Conservation (phyloP, 2,888 invertebrate species). For the Thelaira solivaga region DNA sequence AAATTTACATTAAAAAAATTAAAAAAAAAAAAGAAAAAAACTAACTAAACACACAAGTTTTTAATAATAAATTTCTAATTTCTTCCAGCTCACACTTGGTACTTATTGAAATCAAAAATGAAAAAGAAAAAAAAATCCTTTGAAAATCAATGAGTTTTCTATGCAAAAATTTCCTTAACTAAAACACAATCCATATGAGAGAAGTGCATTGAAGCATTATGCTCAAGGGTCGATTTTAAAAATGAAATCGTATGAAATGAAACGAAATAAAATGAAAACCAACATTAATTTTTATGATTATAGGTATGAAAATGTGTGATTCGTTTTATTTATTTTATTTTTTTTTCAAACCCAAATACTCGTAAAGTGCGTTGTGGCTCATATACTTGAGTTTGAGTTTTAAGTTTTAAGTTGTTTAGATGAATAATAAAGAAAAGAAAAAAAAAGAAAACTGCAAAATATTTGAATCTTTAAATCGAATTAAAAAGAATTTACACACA, state of each 20-base stretch:
- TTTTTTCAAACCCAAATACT: not conserved
- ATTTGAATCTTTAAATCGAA: slow-evolving; percentile 52
- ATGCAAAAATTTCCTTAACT: slow-evolving; percentile 30
- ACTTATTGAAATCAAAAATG: not conserved
- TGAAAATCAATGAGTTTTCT: slow-evolving; percentile 46
- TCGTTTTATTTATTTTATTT: slow-evolving; percentile 31
- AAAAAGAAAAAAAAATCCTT: not conserved
- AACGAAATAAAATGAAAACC: slow-evolving; percentile 51
- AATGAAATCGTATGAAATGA: slow-evolving; percentile 21
- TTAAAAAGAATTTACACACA: slow-evolving; percentile 51
- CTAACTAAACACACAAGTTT: slow-evolving; percentile 13
- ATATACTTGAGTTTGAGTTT: slow-evolving; percentile 8
- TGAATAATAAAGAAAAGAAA: not conserved
- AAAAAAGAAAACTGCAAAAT: not conserved
- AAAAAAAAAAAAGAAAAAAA: not conserved
- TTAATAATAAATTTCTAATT: slow-evolving; percentile 40
- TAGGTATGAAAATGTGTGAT: slow-evolving; percentile 41
- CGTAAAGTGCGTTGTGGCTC: slow-evolving; percentile 34
- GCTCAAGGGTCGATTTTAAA: slow-evolving; percentile 56
- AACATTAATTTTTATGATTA: slow-evolving; percentile 58
- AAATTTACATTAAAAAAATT: not conserved
- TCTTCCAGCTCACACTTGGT: slow-evolving; percentile 5
- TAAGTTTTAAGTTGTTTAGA: not conserved
- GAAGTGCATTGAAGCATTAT: slow-evolving; percentile 58
- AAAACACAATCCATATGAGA: slow-evolving; percentile 25